Base-by-base conservation (phyloP, 2,888 invertebrate genomes). In the Isoperla grammatica region DNA sequence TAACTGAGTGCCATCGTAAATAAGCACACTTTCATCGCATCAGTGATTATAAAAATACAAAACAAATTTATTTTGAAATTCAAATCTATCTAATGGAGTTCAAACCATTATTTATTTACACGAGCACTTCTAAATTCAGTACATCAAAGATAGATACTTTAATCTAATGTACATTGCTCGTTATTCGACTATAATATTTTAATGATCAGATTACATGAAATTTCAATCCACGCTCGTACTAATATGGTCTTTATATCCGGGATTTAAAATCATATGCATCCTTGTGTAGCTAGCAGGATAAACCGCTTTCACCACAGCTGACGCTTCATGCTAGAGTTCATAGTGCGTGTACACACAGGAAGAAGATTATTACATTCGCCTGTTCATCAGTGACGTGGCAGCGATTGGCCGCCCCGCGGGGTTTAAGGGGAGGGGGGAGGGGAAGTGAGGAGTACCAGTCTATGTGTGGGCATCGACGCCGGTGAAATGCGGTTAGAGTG, bases 201-300 rank as follows among this genome's bases (percentile, higher is more conserved):
- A 29, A 8, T 29, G 29, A 8, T 37, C 17, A 19, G 53, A 37
- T 53, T 53, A 53, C 17, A 53, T 5, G 17, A 13, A 13, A 53
- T 39, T 19, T 15, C 53, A 39, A 39, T 53, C n/a, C 39, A 19
- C 35, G 37, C 19, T 12, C n/a, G n/a, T 17, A 37, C 53, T 53
- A 53, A 53, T 53, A 53, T 39, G 39, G 40, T 35, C 37, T 53
- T 17, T 37, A 37, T 35, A 20, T 53, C 6, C 35, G 37, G 53
- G 37, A 53, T 53, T 53, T 53, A 53, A 29, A 53, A 53, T 53
- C 53, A 53, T 39, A 20, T 46, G 22, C 53, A 39, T 19, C 39
- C 53, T 35, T 17, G 53, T 53, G 15, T 35, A 17, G 29, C 5
- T 8, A 29, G 4, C 29, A 29, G 4, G 29, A 29, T 29, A 17